Base-by-base conservation (phyloP, 2,113 vertebrate species). In the Megaceryle maxima region DNA sequence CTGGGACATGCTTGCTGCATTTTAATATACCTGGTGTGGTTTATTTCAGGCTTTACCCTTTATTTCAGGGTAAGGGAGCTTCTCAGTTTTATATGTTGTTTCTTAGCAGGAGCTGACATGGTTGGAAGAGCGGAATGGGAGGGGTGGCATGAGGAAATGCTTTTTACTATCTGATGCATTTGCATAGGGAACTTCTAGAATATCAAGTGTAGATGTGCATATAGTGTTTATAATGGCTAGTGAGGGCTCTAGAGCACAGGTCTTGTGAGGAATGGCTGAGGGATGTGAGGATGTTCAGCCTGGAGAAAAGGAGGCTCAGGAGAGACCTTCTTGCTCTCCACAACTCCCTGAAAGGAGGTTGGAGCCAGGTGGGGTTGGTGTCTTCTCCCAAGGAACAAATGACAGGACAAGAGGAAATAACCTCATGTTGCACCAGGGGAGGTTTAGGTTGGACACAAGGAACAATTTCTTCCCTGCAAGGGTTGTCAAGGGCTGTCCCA, bases 11-110 rank as follows among this genome's bases (percentile, higher is more conserved):
- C 76, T 70, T 10, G 18, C 73, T 79, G 72, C 15, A 3, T 31
- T 35, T 37, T 17, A n/a, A 26, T 62, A 25, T 9, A 2, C 9
- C 0, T 14, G 9, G 29, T 26, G 80, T 83, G 73, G 10, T 39
- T 69, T 63, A 9, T 44, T 72, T 57, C 66, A 79, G 28, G 70
- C 79, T 79, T n/a, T n/a, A n/a, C n/a, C n/a, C n/a, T n/a, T n/a
- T n/a, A n/a, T n/a, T n/a, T n/a, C 62, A 10, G 14, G 43, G 22
- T 39, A 13, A 69, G 69, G 48, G 17, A 76, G 41, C 44, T 33
- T 46, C 56, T 51, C 1, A 0, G 8, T 25, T 19, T 48, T 64
- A 2, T 10, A 2, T 12, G 10, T 5, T 29, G 26, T 16, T 35
- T 51, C 48, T 39, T 25, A 9, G 1, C 33, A 29, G 66, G 67